phyloP scores from a whole-genome alignment of 2,797 vertebrate genomes.

The Hypotaenidia philippensis region DNA sequence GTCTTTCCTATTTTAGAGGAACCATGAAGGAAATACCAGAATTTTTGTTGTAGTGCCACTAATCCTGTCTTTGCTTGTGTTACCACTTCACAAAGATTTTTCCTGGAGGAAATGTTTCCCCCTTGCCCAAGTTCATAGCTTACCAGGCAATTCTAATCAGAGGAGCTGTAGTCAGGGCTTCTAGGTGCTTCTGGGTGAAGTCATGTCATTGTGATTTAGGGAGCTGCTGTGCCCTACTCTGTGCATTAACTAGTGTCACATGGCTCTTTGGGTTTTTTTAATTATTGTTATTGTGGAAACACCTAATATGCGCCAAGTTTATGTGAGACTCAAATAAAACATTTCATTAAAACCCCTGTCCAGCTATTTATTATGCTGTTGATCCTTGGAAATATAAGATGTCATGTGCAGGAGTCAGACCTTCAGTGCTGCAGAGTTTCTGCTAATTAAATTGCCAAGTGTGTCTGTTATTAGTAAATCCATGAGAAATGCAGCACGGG shows the following conservation, averaged over 20 bases:
- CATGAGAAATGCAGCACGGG: not conserved
- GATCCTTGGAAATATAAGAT: slow-evolving; percentile 38
- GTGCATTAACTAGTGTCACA: not conserved
- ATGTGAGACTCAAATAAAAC: slow-evolving; percentile 39
- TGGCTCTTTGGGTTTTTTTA: not conserved
- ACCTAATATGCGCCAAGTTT: slow-evolving; percentile 14
- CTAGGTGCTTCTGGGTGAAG: not conserved
- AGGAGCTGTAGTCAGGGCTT: not conserved
- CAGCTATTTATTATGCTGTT: slow-evolving; percentile 54
- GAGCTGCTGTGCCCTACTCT: not conserved
- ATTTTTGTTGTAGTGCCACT: not conserved
- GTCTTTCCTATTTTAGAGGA: not conserved
- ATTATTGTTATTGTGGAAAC: slow-evolving; percentile 43
- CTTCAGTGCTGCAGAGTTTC: slow-evolving; percentile 27
- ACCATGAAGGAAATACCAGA: not conserved
- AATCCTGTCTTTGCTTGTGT: not conserved
- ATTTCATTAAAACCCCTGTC: slow-evolving; percentile 58
- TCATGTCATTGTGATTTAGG: not conserved
- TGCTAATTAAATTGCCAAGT: slow-evolving; percentile 61
- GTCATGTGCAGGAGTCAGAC: slow-evolving; percentile 47
- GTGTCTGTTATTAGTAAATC: slow-evolving; percentile 27
- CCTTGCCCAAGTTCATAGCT: not conserved
- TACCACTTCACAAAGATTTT: not conserved
- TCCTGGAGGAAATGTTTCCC: not conserved
- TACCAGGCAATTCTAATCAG: not conserved